Base-by-base conservation (phyloP, 2,888 invertebrate species). In the Aporophyla lueneburgensis region DNA sequence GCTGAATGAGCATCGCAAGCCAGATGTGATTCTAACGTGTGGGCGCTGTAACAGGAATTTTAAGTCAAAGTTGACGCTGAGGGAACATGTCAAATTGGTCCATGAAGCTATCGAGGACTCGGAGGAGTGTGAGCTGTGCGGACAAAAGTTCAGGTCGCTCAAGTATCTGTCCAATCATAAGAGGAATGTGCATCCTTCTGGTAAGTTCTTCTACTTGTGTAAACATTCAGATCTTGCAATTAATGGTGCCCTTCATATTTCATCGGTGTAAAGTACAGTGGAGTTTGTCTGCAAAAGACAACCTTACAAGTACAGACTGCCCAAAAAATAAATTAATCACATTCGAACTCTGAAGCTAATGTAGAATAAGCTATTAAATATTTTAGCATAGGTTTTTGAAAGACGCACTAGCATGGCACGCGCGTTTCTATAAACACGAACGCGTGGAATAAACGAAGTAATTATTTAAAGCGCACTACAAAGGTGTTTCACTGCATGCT, bases 141-240 rank as follows among this genome's bases (percentile, higher is more conserved):
- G 91, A 0, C 92, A 92, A 76, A 89, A 90, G 83, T 93, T 93
- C 58, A 86, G 89, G 6, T 90, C 90, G 3, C 54, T 87, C 51
- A 92, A 92, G 78, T 92, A 92, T 71, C 59, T 93, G 19, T 78
- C 89, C 0, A 92, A 92, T 67, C 93, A 93, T 70, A 89, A 89
- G 74, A 89, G 93, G 71, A 93, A 93, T 73, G 92, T 92, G 0
- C 92, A 92, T 81, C 92, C 92, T 0, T 77, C 80, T 27, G 92
- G 91, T 63, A 1, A 43, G 62, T 62, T 33, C 21, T 33, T 3
- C 0, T 51, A 24, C 56, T 24, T 56, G 14, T 24, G 14, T 58
- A 16, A 27, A 58, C 56, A 24, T 58, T 16, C 5, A 1, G n/a
- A n/a, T 1, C n/a, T 54, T 54, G n/a, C n/a, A n/a, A 54, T 56